These are phyloP conservation scores for Glossophaga mutica DNA, from an alignment of 2,797 vertebrate species.

Conservation along the genomic window DNA sequence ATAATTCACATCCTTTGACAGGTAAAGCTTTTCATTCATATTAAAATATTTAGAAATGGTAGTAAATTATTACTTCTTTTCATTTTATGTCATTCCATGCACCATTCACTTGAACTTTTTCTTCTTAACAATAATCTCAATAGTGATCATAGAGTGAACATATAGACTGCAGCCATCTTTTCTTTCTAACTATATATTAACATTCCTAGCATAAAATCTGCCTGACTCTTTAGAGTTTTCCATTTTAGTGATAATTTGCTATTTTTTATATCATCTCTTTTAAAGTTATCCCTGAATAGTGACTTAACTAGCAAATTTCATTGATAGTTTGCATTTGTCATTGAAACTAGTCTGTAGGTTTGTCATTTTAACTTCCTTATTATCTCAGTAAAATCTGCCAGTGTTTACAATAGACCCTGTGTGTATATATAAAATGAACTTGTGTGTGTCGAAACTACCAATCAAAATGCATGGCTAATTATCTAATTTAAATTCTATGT, in stretches of 20 bases:
- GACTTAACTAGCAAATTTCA: neutral
- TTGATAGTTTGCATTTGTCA: constrained; percentile 26
- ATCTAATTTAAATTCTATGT: neutral
- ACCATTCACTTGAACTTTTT: constrained; percentile 26
- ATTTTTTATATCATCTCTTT: constrained; percentile 40
- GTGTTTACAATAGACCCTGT: neutral
- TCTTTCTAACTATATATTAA: constrained; percentile 15
- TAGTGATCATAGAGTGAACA: neutral
- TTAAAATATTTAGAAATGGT: constrained; percentile 50
- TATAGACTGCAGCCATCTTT: neutral
- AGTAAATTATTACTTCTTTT: neutral
- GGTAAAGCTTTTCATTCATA: neutral
- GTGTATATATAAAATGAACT: neutral
- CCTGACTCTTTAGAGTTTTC: neutral
- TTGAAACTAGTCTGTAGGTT: neutral
- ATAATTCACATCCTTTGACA: neutral
- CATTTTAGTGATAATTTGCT: constrained; percentile 22
- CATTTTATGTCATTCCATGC: neutral
- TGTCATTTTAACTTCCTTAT: neutral
- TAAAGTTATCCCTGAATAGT: neutral
- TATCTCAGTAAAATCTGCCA: neutral
- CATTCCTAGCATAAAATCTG: constrained; percentile 28
- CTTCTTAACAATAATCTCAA: neutral
- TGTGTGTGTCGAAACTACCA: neutral
- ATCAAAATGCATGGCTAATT: neutral